Evolutionary conservation across 2,113 vertebrate genomes (phyloP).

Genomic region (Harpagus bidentatus): DNA sequence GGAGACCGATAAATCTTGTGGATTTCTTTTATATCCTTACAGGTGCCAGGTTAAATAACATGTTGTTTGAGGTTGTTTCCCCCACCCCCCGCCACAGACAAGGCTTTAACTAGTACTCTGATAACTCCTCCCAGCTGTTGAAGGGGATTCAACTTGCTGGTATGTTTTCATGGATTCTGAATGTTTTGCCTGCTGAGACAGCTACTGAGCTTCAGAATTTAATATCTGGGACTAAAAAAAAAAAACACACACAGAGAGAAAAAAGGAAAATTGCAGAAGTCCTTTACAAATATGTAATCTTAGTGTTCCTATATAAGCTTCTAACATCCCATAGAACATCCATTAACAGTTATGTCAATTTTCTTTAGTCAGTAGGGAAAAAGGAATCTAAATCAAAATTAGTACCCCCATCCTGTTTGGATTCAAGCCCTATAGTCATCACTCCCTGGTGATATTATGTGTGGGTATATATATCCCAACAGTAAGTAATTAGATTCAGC

Average conservation of each 20-base stretch:
- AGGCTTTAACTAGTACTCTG: background rate
- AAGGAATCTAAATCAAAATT: background rate
- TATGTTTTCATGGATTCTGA: background rate
- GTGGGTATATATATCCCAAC: background rate
- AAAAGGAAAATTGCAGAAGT: background rate
- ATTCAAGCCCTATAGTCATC: background rate
- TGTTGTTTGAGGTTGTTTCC: fast-evolving
- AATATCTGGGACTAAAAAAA: background rate
- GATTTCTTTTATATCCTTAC: background rate
- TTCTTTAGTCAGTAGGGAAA: background rate
- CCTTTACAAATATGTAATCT: background rate
- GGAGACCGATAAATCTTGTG: background rate
- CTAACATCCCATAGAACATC: background rate
- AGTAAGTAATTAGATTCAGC: background rate
- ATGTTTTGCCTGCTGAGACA: background rate
- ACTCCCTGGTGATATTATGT: background rate
- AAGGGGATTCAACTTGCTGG: background rate
- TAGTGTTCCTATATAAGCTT: background rate
- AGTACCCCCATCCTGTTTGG: background rate
- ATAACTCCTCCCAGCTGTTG: background rate
- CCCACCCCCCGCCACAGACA: no score
- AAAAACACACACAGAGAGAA: background rate
- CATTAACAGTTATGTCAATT: background rate
- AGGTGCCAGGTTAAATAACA: background rate
- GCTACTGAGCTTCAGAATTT: background rate